Evolutionary conservation across 2,113 vertebrate genomes (phyloP), one percentile per base, ranked within the genome.

Genomic region (Hippocampus guttulatus): DNA sequence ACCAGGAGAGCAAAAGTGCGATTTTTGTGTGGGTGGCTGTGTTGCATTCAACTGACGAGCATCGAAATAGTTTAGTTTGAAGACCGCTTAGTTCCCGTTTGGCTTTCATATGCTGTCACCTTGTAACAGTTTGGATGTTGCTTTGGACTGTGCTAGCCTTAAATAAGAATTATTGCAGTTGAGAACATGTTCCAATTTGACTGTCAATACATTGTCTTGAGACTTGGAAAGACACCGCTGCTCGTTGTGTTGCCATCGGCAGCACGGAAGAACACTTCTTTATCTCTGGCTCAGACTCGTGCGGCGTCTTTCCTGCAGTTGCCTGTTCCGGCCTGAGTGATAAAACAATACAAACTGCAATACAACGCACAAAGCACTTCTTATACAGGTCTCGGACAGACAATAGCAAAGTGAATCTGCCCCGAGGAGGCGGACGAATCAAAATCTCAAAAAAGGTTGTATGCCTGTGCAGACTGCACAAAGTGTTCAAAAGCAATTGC

Each of bases 361-460:
- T 12, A 45, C 14, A 45, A 11, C 33, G 33, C 58, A 70, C 27
- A 57, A 12, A 25, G 73, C 57, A 55, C 68, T 64, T 52, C 47
- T 57, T 54, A 77, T 45, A 3, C 43, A 45, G 10, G 43, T 3
- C 12, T 0, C 10, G 14, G 43, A 43, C 41, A 43, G 41, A 45
- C 0, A 85, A 84, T 81, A 75, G 83, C 81, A 82, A 89, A 84
- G 76, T 80, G 67, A 67, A 73, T 79, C 70, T 75, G 12, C 41
- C 30, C 61, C 2, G 51, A 69, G 66, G 72, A 51, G 16, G 47
- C 5, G 2, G 15, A 51, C 71, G 63, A 67, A 73, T 67, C n/a
- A 18, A 51, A 51, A 18, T 51, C 47, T 51, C 3, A 7, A 18
- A 18, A 75, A 74, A 68, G 43, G 30, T 52, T 67, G 38, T 5